These are phyloP conservation scores for Trichonephila clavipes DNA, from an alignment of 1,140 invertebrate genomes.

Conservation along the genomic window DNA sequence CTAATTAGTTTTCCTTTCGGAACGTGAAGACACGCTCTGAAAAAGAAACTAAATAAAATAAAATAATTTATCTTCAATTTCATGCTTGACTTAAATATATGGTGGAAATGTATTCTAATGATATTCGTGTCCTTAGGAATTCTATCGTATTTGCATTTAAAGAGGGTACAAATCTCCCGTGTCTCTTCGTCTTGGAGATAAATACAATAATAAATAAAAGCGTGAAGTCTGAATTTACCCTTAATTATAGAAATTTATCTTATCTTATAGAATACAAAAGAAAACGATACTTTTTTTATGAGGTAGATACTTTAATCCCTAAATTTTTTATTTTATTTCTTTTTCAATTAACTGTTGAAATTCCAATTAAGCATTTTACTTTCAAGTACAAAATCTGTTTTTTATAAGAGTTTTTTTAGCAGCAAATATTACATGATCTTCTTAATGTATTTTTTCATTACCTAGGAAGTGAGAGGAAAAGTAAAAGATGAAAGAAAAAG, in stretches of 20 bases:
- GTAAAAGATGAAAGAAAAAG: too few species aligned
- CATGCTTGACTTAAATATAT: constrained; percentile 4
- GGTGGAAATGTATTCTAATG: constrained; percentile 1
- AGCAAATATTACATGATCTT: too few species aligned
- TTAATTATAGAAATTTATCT: neutral
- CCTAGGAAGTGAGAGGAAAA: too few species aligned
- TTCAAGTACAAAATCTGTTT: too few species aligned
- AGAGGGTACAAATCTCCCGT: constrained; percentile 1
- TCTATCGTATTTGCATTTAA: constrained; percentile 14
- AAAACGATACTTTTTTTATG: too few species aligned
- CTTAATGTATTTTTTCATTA: too few species aligned
- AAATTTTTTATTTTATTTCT: too few species aligned
- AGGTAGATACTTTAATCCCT: too few species aligned
- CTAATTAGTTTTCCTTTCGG: neutral
- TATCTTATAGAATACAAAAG: neutral
- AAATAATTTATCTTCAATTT: constrained; percentile 24
- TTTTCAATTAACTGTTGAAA: too few species aligned
- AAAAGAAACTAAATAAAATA: neutral
- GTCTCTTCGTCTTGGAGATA: neutral
- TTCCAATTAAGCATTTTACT: too few species aligned
- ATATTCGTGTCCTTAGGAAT: neutral
- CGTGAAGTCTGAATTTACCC: neutral
- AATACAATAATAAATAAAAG: neutral
- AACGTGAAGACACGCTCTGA: neutral
- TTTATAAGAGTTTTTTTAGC: too few species aligned